phyloP scores from a whole-genome alignment of 2,113 vertebrate species.

The Jaculus jaculus region DNA sequence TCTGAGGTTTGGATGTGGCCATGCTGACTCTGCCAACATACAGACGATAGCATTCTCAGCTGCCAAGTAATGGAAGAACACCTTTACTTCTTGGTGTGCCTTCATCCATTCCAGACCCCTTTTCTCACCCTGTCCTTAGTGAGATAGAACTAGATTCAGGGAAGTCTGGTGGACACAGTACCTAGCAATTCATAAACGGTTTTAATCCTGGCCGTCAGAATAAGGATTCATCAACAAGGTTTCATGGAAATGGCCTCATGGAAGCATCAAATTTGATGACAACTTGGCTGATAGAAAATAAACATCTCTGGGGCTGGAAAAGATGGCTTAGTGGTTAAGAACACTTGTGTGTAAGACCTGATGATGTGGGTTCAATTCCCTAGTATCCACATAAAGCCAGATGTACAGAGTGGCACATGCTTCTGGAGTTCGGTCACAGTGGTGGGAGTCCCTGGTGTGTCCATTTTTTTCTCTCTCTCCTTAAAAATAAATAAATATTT shows the following conservation, averaged over 20 bases:
- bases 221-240: neutral
- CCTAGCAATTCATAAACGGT: neutral
- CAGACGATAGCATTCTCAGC: neutral
- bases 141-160: neutral
- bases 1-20: neutral
- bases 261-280: neutral
- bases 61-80: neutral
- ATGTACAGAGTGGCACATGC: too few species aligned
- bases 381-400: too few species aligned
- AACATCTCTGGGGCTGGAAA: neutral
- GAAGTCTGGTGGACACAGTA: neutral
- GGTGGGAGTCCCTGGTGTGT: too few species aligned
- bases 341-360: too few species aligned
- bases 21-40: neutral
- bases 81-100: neutral
- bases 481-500: too few species aligned
- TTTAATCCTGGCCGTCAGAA: neutral
- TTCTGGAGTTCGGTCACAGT: too few species aligned
- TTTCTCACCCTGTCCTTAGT: neutral
- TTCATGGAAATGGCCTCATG: neutral
- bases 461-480: too few species aligned
- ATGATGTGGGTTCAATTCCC: too few species aligned
- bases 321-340: too few species aligned
- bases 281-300: neutral
- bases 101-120: neutral